A percentile compares a stretch with the other conserved stretches of the same genome.
phyloP scores from a whole-genome alignment of 2,888 invertebrate species.

The Dynastes grantii region DNA sequence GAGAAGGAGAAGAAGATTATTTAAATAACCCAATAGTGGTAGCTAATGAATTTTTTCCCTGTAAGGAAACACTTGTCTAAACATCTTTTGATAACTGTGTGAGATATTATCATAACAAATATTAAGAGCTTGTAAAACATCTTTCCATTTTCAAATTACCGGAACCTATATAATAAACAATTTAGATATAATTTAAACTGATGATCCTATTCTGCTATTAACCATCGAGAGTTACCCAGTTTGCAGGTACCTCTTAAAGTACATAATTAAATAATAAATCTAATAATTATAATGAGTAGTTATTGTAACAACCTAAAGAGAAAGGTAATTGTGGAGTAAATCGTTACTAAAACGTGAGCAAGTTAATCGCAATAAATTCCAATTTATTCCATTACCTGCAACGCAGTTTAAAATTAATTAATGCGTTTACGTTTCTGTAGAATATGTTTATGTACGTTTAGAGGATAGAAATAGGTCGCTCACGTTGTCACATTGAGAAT shows the following conservation, averaged over 20 bases:
- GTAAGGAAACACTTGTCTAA: no score
- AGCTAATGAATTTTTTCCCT: no score
- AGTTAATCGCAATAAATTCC: conserved; percentile 4
- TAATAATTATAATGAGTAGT: background rate
- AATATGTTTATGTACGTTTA: background rate
- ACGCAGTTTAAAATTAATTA: background rate
- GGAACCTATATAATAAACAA: no score
- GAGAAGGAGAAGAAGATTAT: no score
- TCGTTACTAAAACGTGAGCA: conserved; percentile 1
- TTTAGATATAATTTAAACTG: no score
- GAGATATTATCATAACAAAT: no score
- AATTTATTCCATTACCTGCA: background rate
- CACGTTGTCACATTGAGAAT: background rate
- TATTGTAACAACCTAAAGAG: background rate
- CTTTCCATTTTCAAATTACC: no score
- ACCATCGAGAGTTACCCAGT: background rate
- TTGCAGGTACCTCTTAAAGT: background rate
- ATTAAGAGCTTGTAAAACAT: no score
- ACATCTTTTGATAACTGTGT: no score
- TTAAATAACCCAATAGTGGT: no score
- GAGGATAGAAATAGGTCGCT: conserved; percentile 8
- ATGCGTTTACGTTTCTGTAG: background rate
- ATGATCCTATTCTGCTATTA: no score
- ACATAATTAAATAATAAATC: background rate
- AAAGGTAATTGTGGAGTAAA: background rate